Base-by-base conservation (phyloP, 1,140 invertebrate species). In the Drosophila subpulchrella region DNA sequence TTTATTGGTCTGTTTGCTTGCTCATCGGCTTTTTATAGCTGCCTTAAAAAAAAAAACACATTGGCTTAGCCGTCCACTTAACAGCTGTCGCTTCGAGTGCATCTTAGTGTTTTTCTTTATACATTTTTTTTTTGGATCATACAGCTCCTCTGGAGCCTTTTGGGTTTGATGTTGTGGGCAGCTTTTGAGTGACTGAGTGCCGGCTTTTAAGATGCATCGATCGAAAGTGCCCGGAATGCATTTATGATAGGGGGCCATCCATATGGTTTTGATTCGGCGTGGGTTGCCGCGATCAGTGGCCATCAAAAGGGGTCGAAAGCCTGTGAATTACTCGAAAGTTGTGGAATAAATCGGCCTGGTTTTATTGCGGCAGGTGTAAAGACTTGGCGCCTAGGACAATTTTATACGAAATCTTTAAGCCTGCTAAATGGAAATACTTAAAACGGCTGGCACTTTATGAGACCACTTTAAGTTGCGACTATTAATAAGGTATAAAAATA, bases 1-100 rank as follows among this genome's bases (percentile, higher is more conserved):
- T 80, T 83, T 88, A 79, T 88, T 77, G 78, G 66, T 82, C 79
- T 83, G 82, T 86, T 82, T 81, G 81, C 79, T 77, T 70, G 72
- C 59, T 61, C 56, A 56, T 70, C 75, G 72, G 56, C 55, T 88
- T 66, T 75, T 71, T 62, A 34, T 62, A 39, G 50, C 55, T 44
- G 65, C 61, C 53, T 63, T 81, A n/a, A n/a, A n/a, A n/a, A n/a
- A n/a, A 27, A 11, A 57, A 47, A 55, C 56, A 78, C 65, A 78
- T 72, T 88, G 78, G 71, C 75, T 79, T 78, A 88, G 80, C 65
- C 75, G 83, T 72, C 79, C 83, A 79, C 82, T 86, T 81, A 85
- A 78, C 75, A 85, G 77, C 78, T 75, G 70, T 62, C 70, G 58
- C 51, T 75, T 77, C 46, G 60, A 75, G 68, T 79, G 77, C 62